Conservation (phyloP, 2,797 vertebrate genomes). For the Lacerta bilineata region DNA sequence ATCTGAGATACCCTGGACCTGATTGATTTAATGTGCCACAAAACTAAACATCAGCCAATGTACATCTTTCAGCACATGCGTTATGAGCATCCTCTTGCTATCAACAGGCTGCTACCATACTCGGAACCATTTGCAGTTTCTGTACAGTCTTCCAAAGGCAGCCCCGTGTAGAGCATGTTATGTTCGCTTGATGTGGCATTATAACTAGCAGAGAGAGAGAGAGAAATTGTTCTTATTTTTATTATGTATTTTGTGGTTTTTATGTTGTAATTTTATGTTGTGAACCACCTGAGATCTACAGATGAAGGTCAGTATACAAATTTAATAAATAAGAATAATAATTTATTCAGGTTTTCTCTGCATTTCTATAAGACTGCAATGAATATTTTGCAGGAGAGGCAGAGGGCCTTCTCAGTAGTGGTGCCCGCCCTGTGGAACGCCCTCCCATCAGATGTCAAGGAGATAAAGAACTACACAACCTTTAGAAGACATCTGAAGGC, state of each 20-base stretch:
- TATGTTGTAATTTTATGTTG: no score
- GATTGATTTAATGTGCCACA: neutral
- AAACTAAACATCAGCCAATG: neutral
- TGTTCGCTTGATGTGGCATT: neutral
- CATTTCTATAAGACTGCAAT: neutral
- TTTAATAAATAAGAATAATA: no score
- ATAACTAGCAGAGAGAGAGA: neutral
- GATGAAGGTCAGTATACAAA: no score
- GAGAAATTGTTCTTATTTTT: no score
- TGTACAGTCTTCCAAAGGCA: neutral
- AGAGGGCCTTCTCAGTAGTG: no score
- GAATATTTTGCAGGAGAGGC: neutral
- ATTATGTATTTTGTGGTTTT: no score
- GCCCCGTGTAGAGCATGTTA: no score
- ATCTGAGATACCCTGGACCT: neutral
- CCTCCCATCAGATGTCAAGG: no score
- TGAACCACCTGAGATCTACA: no score
- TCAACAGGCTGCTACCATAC: neutral
- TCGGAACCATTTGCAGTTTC: neutral
- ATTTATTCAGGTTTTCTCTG: neutral
- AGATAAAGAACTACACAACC: no score
- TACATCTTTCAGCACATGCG: neutral
- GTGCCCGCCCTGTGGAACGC: no score
- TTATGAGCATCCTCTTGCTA: neutral
- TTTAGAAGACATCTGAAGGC: no score